These are phyloP conservation scores for Florisuga fusca DNA, from an alignment of 2,797 vertebrate genomes.

Conservation along the genomic window DNA sequence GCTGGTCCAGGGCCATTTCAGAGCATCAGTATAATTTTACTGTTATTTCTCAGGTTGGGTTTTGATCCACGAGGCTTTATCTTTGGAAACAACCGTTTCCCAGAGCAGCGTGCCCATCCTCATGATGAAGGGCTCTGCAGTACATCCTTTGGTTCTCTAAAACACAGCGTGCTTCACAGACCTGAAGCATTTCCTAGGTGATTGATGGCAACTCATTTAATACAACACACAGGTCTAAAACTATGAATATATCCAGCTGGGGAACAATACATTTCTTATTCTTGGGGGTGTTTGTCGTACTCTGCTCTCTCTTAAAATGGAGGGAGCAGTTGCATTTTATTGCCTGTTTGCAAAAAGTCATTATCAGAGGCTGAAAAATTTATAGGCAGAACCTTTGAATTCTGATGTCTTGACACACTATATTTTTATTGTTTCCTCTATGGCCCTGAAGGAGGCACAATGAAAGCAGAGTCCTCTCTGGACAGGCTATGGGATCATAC, in stretches of 20 bases:
- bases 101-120: neutral
- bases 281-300: neutral
- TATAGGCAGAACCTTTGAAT: constrained; percentile 5
- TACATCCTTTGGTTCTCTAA: constrained; percentile 1
- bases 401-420: neutral
- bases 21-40: neutral
- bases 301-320: neutral
- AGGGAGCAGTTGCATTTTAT: constrained; percentile 49
- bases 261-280: constrained; percentile 22
- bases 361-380: constrained; percentile 47
- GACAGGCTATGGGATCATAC: neutral
- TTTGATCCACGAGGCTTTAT: constrained; percentile 55
- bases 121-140: constrained; percentile 35
- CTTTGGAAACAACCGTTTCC: constrained; percentile 30
- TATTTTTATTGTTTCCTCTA: constrained; percentile 8
- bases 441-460: neutral
- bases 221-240: constrained; percentile 25
- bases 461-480: neutral
- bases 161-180: neutral
- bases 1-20: neutral
- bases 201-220: constrained; percentile 48
- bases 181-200: constrained; percentile 9
- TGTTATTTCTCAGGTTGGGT: neutral
- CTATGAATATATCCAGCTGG: constrained; percentile 23
- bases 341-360: constrained; percentile 45